Evolutionary conservation across 2,797 vertebrate species (phyloP).

Genomic region (Oreortyx pictus): DNA sequence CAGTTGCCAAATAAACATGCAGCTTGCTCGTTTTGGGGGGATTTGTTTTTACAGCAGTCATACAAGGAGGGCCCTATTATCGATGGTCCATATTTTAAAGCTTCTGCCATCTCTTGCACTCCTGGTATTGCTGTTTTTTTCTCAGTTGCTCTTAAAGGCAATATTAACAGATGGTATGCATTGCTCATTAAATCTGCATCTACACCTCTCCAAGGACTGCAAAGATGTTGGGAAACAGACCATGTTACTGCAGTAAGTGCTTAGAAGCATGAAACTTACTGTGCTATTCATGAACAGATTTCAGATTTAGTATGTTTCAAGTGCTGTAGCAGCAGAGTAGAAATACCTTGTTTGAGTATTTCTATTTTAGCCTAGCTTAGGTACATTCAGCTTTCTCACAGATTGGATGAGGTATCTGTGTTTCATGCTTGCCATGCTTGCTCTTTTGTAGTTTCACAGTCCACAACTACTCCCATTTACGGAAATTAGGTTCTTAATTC

Average conservation of each 20-base stretch:
- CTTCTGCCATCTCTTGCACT: conserved; percentile 39
- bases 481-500: not conserved
- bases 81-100: conserved; percentile 9
- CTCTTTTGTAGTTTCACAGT: not conserved
- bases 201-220: conserved; percentile 64
- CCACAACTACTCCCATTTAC: not conserved
- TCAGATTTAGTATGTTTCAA: not conserved
- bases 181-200: conserved; percentile 76
- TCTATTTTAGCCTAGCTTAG: not conserved
- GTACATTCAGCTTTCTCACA: not conserved
- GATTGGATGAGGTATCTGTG: not conserved
- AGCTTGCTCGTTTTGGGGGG: not conserved
- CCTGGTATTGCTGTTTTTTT: conserved; percentile 43
- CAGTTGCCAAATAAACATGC: not conserved
- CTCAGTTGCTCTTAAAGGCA: conserved; percentile 63
- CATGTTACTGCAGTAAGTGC: conserved; percentile 48
- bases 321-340: conserved; percentile 9
- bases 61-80: not conserved
- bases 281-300: not conserved
- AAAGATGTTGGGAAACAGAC: conserved; percentile 69
- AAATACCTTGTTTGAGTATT: conserved; percentile 25
- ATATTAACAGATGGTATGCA: conserved; percentile 75
- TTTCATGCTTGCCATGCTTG: not conserved
- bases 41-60: not conserved
- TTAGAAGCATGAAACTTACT: conserved; percentile 51